Evolutionary conservation across 2,113 vertebrate genomes (phyloP).

Genomic region (Peromyscus californicus): DNA sequence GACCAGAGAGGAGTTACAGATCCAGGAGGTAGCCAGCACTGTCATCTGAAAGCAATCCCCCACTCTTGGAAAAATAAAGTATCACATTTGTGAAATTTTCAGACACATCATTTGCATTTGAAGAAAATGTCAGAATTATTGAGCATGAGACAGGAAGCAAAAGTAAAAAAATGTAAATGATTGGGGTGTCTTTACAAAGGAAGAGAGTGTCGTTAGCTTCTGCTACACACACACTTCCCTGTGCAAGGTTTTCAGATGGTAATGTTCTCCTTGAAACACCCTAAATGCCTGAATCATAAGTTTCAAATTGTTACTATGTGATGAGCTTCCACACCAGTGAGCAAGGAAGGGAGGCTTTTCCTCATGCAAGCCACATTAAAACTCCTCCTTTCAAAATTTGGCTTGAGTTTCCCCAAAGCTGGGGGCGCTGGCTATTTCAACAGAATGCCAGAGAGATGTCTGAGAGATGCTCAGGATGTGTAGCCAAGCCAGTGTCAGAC

Average conservation of each 20-base stretch:
- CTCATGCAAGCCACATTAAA: conserved; percentile 79
- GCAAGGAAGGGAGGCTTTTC: conserved; percentile 80
- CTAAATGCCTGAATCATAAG: conserved; percentile 85
- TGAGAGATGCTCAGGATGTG: fast-evolving
- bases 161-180: conserved; percentile 86
- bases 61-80: conserved; percentile 64
- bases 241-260: conserved; percentile 88
- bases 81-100: conserved; percentile 78
- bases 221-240: conserved; percentile 85
- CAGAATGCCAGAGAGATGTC: neutral
- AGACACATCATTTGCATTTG: conserved; percentile 83
- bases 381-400: conserved; percentile 77
- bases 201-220: conserved; percentile 82
- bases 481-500: no score
- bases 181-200: conserved; percentile 82
- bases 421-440: neutral
- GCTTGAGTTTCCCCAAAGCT: conserved; percentile 78
- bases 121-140: conserved; percentile 86
- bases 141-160: conserved; percentile 81
- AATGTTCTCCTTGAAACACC: conserved; percentile 86
- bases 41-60: conserved; percentile 65
- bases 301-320: conserved; percentile 85
- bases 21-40: conserved; percentile 61
- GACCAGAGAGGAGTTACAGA: conserved; percentile 46
- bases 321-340: conserved; percentile 82